Percentiles rank a stretch among this genome's conserved stretches.
Conservation (phyloP, 1,140 invertebrate genomes). For the Yoshiicerus persimilis region DNA sequence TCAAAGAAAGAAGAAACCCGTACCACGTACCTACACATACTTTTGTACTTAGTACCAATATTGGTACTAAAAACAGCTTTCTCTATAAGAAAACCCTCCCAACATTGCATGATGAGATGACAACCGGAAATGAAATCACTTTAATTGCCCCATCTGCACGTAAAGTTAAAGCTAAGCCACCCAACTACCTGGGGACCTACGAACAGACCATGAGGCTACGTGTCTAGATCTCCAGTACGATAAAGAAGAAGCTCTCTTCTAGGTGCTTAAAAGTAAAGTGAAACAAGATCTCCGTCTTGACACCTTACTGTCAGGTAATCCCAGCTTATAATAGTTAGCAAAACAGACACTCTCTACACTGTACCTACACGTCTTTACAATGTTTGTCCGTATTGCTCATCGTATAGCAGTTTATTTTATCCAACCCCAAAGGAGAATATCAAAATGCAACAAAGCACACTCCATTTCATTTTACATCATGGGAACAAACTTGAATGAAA, state of each 20-base stretch:
- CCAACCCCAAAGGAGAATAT: too few relatives aligned
- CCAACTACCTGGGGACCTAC: background rate
- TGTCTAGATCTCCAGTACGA: background rate
- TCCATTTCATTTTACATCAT: too few relatives aligned
- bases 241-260: background rate
- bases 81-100: background rate
- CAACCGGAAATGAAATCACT: constrained; percentile 13
- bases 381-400: background rate
- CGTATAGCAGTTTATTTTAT: background rate
- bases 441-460: too few relatives aligned
- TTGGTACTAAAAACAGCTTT: too few relatives aligned
- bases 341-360: too few relatives aligned
- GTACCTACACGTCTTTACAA: background rate
- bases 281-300: background rate
- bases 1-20: too few relatives aligned
- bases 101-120: background rate
- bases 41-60: too few relatives aligned
- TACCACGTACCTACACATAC: too few relatives aligned
- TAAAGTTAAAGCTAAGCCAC: background rate
- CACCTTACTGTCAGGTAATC: background rate
- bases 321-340: background rate
- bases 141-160: background rate
- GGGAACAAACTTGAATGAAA: background rate
- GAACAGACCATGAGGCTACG: background rate
- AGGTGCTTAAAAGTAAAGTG: background rate